Percentiles rank a stretch among this genome's conserved stretches.
phyloP scores from a whole-genome alignment of 2,797 vertebrate species.

The Hemibagrus guttatus region DNA sequence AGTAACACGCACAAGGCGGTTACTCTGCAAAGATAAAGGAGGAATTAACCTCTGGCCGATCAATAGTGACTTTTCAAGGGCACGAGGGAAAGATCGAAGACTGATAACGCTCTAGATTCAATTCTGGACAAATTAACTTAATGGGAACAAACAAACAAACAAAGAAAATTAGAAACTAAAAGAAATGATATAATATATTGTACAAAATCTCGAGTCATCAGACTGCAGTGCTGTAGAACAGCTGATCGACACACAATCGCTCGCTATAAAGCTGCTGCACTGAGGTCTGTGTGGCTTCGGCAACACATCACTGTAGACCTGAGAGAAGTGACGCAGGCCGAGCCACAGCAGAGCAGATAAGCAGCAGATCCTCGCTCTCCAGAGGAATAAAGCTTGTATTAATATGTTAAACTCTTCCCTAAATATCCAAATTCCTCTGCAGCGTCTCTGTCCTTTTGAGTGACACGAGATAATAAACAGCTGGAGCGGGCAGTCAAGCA shows the following conservation, averaged over 20 bases:
- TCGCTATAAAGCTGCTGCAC: background rate
- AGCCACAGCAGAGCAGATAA: background rate
- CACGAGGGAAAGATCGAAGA: background rate
- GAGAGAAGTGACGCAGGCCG: background rate
- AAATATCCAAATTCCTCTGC: background rate
- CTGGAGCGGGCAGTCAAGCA: too few relatives aligned
- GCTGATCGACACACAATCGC: background rate
- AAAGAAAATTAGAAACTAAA: background rate
- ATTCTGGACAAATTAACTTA: conserved; percentile 5
- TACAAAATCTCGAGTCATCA: background rate
- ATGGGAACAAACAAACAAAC: background rate
- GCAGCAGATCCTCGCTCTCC: background rate
- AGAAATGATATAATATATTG: background rate
- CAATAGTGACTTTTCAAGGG: conserved; percentile 6
- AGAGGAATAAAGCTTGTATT: background rate
- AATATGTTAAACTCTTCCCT: background rate
- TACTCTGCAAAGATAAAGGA: background rate
- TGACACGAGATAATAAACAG: background rate
- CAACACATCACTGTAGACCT: background rate
- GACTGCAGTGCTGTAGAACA: too few relatives aligned
- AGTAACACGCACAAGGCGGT: background rate
- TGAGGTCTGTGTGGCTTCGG: background rate
- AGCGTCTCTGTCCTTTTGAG: background rate
- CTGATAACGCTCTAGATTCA: background rate
- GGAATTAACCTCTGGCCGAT: background rate